These are phyloP conservation scores for Nineta flava DNA, from an alignment of 2,888 invertebrate species.

Conservation along the genomic window DNA sequence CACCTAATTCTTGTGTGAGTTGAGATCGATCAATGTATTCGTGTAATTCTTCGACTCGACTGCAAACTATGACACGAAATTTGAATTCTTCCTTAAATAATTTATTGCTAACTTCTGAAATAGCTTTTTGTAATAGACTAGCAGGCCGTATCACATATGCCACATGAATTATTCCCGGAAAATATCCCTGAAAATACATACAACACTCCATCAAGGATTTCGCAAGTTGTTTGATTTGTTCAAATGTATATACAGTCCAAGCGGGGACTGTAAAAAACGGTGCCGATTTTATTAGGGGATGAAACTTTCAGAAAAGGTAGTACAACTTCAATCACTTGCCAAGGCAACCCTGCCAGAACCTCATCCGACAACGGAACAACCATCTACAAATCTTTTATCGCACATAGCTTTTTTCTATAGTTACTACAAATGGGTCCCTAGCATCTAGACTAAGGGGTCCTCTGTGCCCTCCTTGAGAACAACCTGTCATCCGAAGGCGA, in stretches of 20 bases:
- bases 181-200: constrained; percentile 61
- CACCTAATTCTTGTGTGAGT: constrained; percentile 79
- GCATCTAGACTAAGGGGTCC: too few relatives aligned
- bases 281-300: too few relatives aligned
- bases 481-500: too few relatives aligned
- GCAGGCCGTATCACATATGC: constrained; percentile 88
- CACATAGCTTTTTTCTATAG: too few relatives aligned
- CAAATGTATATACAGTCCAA: background rate
- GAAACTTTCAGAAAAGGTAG: too few relatives aligned
- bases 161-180: constrained; percentile 82
- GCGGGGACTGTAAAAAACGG: too few relatives aligned
- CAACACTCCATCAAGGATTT: background rate
- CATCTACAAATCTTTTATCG: too few relatives aligned
- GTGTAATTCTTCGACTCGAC: constrained; percentile 69
- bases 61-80: constrained; percentile 78
- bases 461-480: too few relatives aligned
- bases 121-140: constrained; percentile 89
- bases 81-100: constrained; percentile 84
- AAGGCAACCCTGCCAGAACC: too few relatives aligned
- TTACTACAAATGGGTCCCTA: too few relatives aligned
- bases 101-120: constrained; percentile 87
- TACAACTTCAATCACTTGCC: too few relatives aligned
- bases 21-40: constrained; percentile 72
- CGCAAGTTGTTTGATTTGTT: background rate
- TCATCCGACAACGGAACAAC: too few relatives aligned